Evolutionary conservation across 2,113 vertebrate genomes (phyloP).

Genomic region (Callipepla californica): DNA sequence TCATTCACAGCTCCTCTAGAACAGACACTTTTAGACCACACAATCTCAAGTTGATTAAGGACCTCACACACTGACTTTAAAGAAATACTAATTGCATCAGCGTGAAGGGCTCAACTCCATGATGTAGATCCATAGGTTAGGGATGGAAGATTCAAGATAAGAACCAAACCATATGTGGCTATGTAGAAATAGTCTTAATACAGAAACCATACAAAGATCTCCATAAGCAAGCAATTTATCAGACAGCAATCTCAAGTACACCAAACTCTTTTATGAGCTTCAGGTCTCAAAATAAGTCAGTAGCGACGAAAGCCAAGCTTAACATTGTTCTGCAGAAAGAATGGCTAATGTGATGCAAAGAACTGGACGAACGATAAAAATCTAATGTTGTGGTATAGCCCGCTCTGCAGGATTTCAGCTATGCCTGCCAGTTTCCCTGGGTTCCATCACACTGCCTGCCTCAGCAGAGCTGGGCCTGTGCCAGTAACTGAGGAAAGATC

Average conservation of each 20-base stretch:
- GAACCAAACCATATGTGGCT: background rate
- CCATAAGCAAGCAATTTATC: background rate
- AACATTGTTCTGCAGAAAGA: background rate
- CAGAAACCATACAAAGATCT: background rate
- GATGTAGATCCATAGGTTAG: background rate
- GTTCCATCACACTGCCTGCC: background rate
- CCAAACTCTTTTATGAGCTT: background rate
- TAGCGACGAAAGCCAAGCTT: background rate
- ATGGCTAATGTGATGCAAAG: background rate
- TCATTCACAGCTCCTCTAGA: background rate
- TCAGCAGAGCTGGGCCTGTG: background rate
- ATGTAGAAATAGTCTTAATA: background rate
- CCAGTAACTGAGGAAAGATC: background rate
- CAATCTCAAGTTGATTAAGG: background rate
- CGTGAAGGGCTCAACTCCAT: accelerated
- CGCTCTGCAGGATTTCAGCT: background rate
- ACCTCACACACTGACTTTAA: accelerated
- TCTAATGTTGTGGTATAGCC: accelerated
- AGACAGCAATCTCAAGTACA: background rate
- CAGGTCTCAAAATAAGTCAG: background rate
- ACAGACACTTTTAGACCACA: background rate
- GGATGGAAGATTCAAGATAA: background rate
- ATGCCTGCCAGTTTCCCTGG: background rate
- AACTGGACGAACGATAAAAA: background rate
- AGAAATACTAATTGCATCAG: background rate